Evolutionary conservation across 2,797 vertebrate genomes (phyloP).

Genomic region (Gambusia yucatana): DNA sequence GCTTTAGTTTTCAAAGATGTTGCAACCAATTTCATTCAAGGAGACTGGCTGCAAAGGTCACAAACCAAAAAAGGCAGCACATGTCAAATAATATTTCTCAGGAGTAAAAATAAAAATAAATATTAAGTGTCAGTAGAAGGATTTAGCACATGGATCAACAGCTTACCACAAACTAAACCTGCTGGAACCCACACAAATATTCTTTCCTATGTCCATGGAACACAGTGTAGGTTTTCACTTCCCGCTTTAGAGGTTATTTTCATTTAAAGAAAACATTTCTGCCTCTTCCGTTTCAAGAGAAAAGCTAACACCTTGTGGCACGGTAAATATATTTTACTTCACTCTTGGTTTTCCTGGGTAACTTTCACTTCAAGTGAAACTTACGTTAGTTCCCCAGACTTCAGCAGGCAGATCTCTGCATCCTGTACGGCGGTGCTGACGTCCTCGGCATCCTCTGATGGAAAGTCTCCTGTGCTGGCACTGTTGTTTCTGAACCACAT

Average conservation of each 20-base stretch:
- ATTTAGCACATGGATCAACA: neutral
- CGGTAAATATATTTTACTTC: neutral
- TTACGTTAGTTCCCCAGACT: constrained; percentile 93
- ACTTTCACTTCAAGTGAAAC: constrained; percentile 49
- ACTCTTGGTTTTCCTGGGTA: neutral
- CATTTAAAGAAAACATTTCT: neutral
- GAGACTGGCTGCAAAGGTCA: neutral
- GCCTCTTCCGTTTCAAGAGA: constrained; percentile 16
- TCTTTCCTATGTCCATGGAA: no score
- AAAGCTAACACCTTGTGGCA: neutral
- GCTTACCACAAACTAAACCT: neutral
- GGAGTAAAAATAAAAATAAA: neutral
- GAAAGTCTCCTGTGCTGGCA: constrained; percentile 75
- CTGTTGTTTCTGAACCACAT: constrained; percentile 60
- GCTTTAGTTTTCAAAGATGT: neutral
- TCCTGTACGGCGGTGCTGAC: constrained; percentile 84
- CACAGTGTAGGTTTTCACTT: constrained; percentile 42
- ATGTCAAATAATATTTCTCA: neutral
- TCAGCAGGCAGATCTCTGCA: constrained; percentile 92
- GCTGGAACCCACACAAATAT: neutral
- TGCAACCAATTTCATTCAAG: neutral
- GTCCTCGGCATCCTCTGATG: constrained; percentile 86
- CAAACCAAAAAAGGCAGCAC: neutral
- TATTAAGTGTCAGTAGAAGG: neutral
- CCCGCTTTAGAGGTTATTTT: neutral